Base-by-base conservation (phyloP, 2,888 invertebrate genomes). In the Germaria angustata region DNA sequence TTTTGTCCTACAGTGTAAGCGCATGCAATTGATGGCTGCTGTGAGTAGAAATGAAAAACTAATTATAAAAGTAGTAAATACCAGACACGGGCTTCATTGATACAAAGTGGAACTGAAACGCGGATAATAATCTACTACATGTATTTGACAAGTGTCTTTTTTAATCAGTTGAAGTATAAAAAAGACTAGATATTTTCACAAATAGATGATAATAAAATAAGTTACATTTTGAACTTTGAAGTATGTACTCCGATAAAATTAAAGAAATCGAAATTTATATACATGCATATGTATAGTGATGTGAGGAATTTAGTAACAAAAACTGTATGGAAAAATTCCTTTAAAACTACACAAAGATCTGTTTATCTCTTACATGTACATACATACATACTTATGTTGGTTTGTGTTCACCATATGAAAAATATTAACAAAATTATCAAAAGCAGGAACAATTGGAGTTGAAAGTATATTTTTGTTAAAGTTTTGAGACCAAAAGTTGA, bases 1-100 rank as follows among this genome's bases (percentile, higher is more conserved):
- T 65, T 79, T 51, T 75, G 15, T 28, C 32, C 0, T 34, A 51
- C 1, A 34, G 24, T n/a, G 1, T 32, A 28, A 53, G 24, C 57
- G 9, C 9, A 69, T 41, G 15, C 4, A 61, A 53, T 36, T 69
- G 71, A 65, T 24, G 24, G 55, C 39, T 53, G 55, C 53, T 68
- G 44, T 53, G 61, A 66, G 20, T 59, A 66, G 39, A 46, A 65
- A 34, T 17, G 41, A 68, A 57, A 17, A 63, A 66, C 34, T 41
- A 76, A 66, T 51, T 69, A 46, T 17, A 46, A 66, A 65, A 80
- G 34, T 79, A 46, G 80, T 81, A 81, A 76, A 81, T 49, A 57
- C 41, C 36, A 80, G 71, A 76, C 55, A 75, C 69, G 65, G 80
- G 55, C 65, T 80, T 80, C 79, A 81, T 81, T 81, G 80, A 81